phyloP scores from a whole-genome alignment of 37 sponge, comb jelly and placozoan genomes.

The Mnemiopsis leidyi region DNA sequence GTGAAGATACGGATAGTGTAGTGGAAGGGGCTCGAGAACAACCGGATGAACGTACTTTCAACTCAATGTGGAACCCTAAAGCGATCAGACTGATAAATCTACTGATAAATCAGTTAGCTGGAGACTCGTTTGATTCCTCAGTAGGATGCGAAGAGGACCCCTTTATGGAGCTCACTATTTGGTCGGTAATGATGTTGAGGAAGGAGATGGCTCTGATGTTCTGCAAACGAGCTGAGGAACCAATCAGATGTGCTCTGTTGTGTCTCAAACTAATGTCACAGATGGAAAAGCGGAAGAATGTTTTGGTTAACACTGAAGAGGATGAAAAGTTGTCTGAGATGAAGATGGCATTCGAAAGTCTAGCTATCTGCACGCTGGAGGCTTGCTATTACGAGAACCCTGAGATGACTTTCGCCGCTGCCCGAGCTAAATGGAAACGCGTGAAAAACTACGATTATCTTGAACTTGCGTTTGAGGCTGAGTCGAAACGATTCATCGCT shows the following conservation, averaged over 20 bases:
- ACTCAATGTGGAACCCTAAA: background rate
- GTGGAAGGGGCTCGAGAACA: background rate
- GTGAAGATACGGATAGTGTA: background rate
- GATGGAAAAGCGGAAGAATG: conserved; percentile 28
- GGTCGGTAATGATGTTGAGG: background rate
- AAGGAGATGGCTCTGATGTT: conserved; percentile 20
- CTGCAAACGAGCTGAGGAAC: conserved; percentile 16
- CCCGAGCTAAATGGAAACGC: background rate
- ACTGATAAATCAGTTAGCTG: background rate
- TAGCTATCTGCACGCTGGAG: background rate
- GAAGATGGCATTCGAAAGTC: conserved; percentile 1
- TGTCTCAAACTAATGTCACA: conserved; percentile 4
- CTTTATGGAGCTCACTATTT: conserved; percentile 1
- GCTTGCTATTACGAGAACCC: conserved; percentile 4
- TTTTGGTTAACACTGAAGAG: conserved; percentile 6
- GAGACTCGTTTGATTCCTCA: background rate
- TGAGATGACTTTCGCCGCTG: conserved; percentile 23
- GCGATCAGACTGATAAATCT: background rate
- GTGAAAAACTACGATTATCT: conserved; percentile 27
- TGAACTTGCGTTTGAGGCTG: conserved; percentile 18
- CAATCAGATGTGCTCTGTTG: conserved; percentile 16
- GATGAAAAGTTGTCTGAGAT: conserved; percentile 11
- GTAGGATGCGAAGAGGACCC: conserved; percentile 38
- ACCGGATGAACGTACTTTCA: background rate
- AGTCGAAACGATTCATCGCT: conserved; percentile 15